Evolutionary conservation across 2,888 invertebrate species (phyloP).

Genomic region (Thymelicus sylvestris): DNA sequence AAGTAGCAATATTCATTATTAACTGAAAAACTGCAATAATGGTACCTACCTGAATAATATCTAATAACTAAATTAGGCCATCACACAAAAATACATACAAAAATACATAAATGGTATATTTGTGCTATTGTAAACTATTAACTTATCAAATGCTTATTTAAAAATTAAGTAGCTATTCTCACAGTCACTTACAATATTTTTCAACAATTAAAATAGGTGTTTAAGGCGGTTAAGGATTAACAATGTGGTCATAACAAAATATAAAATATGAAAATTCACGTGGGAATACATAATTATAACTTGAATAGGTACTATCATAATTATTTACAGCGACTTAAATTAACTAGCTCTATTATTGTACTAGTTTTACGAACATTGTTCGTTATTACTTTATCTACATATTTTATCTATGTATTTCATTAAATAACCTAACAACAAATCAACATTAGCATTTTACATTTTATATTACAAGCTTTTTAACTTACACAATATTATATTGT

Average conservation of each 20-base stretch:
- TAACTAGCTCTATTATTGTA: conserved; percentile 58
- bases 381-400: conserved; percentile 47
- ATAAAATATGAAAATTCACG: background rate
- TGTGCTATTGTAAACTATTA: conserved; percentile 14
- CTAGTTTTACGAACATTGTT: conserved; percentile 57
- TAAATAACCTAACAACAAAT: conserved; percentile 56
- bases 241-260: conserved; percentile 1
- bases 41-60: background rate
- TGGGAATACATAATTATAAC: conserved; percentile 3
- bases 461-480: conserved; percentile 25
- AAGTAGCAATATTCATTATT: too few relatives aligned
- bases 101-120: conserved; percentile 8
- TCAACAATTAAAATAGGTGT: conserved; percentile 2
- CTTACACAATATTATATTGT: conserved; percentile 16
- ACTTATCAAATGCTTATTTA: background rate
- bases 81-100: conserved; percentile 1
- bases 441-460: conserved; percentile 50
- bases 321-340: conserved; percentile 24
- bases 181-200: background rate
- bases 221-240: conserved; percentile 16
- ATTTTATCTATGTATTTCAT: conserved; percentile 40
- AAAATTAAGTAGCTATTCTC: background rate
- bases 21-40: too few relatives aligned
- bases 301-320: too few relatives aligned
- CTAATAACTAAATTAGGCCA: background rate